These are phyloP conservation scores for Hyaena hyaena DNA, from an alignment of 2,113 vertebrate genomes.

Conservation along the genomic window DNA sequence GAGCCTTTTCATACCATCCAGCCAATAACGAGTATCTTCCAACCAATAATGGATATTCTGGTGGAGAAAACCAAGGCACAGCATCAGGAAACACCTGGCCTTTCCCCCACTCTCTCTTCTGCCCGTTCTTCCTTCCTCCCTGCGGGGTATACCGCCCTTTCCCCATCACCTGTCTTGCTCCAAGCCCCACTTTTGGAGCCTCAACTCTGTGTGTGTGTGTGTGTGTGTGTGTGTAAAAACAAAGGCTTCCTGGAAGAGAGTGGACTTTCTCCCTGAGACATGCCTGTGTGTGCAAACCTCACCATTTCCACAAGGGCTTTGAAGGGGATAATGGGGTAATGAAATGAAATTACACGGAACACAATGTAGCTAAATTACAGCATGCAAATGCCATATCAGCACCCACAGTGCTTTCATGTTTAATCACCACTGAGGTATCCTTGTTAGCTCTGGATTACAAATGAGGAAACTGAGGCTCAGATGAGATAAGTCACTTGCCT, in stretches of 20 bases:
- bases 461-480: not conserved
- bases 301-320: not conserved
- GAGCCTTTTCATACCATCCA: not conserved
- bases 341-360: not conserved
- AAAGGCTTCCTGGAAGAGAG: not conserved
- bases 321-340: not conserved
- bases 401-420: not conserved
- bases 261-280: not conserved
- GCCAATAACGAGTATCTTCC: not conserved
- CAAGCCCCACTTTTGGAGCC: not conserved
- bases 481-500: not conserved
- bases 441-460: not conserved
- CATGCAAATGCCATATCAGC: not conserved
- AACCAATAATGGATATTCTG: not conserved
- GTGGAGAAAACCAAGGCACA: not conserved
- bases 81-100: rapidly evolving
- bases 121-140: not conserved
- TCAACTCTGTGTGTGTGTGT: not conserved
- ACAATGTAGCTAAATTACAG: not conserved
- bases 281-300: not conserved
- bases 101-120: not conserved
- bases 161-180: not conserved
- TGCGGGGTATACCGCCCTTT: too few relatives aligned
- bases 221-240: not conserved
- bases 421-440: not conserved